phyloP scores from a whole-genome alignment of 2,888 invertebrate species.

The Andrena hattorfiana region DNA sequence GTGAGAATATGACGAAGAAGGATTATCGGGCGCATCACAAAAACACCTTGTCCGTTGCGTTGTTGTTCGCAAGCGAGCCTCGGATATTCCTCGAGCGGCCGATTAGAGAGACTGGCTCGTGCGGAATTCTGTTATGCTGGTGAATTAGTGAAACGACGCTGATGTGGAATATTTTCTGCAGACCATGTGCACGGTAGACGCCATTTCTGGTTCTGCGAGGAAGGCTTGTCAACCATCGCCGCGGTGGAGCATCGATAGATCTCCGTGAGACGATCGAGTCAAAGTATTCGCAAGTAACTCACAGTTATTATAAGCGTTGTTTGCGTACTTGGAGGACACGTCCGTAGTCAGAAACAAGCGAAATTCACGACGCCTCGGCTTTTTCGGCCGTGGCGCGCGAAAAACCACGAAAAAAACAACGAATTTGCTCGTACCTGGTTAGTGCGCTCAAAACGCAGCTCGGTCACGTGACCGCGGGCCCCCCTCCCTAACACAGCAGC shows the following conservation, averaged over 20 bases:
- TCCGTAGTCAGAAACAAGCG: slow-evolving; percentile 69
- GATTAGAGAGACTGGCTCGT: slow-evolving; percentile 49
- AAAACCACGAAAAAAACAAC: slow-evolving; percentile 82
- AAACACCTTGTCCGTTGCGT: slow-evolving; percentile 62
- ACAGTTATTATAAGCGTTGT: slow-evolving; percentile 71
- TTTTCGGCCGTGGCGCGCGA: slow-evolving; percentile 76
- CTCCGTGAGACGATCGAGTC: slow-evolving; percentile 71
- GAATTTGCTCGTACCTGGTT: slow-evolving; percentile 88
- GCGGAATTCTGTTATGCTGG: slow-evolving; percentile 35
- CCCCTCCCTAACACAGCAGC: slow-evolving; percentile 69
- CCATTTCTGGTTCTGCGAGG: slow-evolving; percentile 79
- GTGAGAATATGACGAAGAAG: slow-evolving; percentile 50
- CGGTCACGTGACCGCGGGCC: slow-evolving; percentile 87
- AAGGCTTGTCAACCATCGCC: slow-evolving; percentile 82
- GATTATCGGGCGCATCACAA: slow-evolving; percentile 65
- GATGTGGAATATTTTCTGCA: slow-evolving; percentile 62
- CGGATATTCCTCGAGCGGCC: slow-evolving; percentile 47
- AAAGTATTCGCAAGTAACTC: slow-evolving; percentile 74
- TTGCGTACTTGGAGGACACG: slow-evolving; percentile 73
- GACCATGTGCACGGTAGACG: slow-evolving; percentile 82
- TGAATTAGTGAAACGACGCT: slow-evolving; percentile 49
- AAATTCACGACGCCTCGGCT: slow-evolving; percentile 72
- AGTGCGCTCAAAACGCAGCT: slow-evolving; percentile 90
- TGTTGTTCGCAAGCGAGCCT: slow-evolving; percentile 46
- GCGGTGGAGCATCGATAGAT: slow-evolving; percentile 76